A percentile compares a stretch with the other conserved stretches of the same genome.
Evolutionary conservation across 2,888 invertebrate genomes (phyloP).

Genomic region (Oligia fasciuncula): DNA sequence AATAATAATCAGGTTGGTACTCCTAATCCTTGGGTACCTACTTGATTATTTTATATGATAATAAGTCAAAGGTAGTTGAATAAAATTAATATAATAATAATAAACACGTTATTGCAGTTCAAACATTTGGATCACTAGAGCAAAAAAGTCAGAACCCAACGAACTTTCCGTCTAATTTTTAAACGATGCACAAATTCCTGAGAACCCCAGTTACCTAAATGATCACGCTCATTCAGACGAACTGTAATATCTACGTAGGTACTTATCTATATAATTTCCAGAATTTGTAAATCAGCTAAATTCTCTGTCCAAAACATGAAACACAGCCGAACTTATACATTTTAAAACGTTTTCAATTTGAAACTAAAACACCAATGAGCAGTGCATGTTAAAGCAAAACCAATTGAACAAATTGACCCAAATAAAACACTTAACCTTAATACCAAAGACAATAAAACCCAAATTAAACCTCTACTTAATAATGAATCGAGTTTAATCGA

Average conservation of each 20-base stretch:
- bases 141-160: background rate
- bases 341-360: background rate
- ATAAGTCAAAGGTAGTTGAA: too few species aligned
- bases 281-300: background rate
- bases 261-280: background rate
- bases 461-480: slow-evolving; percentile 62
- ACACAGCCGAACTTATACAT: background rate
- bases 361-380: background rate
- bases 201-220: background rate
- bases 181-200: background rate
- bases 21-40: too few species aligned
- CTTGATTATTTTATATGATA: too few species aligned
- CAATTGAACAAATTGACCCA: slow-evolving; percentile 46
- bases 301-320: background rate
- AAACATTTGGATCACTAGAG: too few species aligned
- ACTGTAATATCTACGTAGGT: background rate
- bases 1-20: too few species aligned
- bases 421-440: slow-evolving; percentile 60
- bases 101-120: too few species aligned
- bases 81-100: too few species aligned
- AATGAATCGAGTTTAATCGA: slow-evolving; percentile 59
- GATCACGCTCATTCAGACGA: too few species aligned
- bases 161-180: background rate
- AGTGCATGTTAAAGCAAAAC: slow-evolving; percentile 13
- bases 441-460: slow-evolving; percentile 61